Evolutionary conservation across 2,888 invertebrate species (phyloP).

Genomic region (Rhagonycha lutea): DNA sequence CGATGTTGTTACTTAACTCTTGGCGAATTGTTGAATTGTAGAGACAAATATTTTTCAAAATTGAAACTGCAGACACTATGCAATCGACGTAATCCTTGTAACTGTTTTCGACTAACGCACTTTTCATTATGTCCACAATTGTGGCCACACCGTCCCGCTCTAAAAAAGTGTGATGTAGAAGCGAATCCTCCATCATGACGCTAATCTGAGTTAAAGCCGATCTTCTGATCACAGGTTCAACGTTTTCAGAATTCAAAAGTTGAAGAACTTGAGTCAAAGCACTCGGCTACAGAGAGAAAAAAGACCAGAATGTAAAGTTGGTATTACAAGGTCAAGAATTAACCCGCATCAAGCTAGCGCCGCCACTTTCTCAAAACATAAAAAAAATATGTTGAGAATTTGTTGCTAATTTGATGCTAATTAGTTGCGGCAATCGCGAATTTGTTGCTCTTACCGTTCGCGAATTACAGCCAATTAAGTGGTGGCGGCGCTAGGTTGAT

Average conservation of each 20-base stretch:
- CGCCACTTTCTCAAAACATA: too few species aligned
- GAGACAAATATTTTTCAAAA: conserved; percentile 58
- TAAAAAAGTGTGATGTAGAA: conserved; percentile 64
- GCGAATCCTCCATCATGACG: conserved; percentile 67
- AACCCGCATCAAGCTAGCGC: too few species aligned
- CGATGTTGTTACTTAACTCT: conserved; percentile 59
- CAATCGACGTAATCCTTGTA: conserved; percentile 60
- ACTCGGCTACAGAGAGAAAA: conserved; percentile 52
- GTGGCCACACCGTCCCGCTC: conserved; percentile 61
- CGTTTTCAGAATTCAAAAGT: conserved; percentile 45
- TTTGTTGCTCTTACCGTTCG: too few species aligned
- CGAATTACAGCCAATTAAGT: too few species aligned
- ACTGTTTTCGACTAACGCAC: conserved; percentile 54
- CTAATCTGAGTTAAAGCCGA: conserved; percentile 71
- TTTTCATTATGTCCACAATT: conserved; percentile 56
- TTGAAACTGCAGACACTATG: conserved; percentile 56
- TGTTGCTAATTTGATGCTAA: too few species aligned
- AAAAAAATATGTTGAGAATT: too few species aligned
- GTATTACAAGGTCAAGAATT: too few species aligned
- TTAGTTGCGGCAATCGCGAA: too few species aligned
- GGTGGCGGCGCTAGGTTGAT: too few species aligned
- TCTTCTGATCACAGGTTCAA: conserved; percentile 69
- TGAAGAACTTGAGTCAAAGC: conserved; percentile 56
- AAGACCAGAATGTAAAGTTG: too few species aligned
- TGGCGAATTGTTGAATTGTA: conserved; percentile 62